Conservation (phyloP, 92 coral and sea anemone species). For the Hydrozoanthus gracilis region DNA sequence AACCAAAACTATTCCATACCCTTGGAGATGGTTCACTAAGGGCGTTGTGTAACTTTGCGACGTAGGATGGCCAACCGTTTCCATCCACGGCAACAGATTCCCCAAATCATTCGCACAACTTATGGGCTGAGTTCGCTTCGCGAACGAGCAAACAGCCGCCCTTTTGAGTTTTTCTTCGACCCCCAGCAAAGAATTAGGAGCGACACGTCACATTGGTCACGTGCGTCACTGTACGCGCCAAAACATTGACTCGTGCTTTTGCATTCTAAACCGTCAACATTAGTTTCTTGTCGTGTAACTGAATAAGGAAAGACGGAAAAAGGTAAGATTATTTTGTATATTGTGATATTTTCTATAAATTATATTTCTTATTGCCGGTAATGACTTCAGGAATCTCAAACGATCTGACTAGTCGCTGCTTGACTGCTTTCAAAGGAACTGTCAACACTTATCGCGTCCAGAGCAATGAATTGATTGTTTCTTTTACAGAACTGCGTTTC, state of each 20-base stretch:
- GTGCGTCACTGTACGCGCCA: conserved; percentile 85
- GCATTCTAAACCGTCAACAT: background rate
- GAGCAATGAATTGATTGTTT: too few species aligned
- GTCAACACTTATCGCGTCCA: too few species aligned
- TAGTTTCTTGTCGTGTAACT: background rate
- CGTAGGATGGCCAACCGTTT: conserved; percentile 99
- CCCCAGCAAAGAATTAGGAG: conserved; percentile 97
- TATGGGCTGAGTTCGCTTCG: conserved; percentile 83
- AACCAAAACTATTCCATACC: conserved; percentile 94
- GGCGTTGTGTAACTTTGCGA: conserved; percentile 96
- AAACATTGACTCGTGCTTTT: conserved; percentile 69
- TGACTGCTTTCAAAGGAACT: too few species aligned
- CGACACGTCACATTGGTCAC: conserved; percentile 96
- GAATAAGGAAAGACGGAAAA: background rate
- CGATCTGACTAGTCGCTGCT: too few species aligned
- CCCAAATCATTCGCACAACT: conserved; percentile 71
- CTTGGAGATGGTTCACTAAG: conserved; percentile 89
- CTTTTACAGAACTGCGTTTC: too few species aligned
- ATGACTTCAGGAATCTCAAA: too few species aligned
- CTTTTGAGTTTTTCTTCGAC: conserved; percentile 97
- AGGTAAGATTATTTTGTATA: background rate
- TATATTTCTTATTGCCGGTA: too few species aligned
- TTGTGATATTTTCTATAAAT: too few species aligned
- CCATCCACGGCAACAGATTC: conserved; percentile 99
- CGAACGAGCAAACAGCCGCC: conserved; percentile 98